Evolutionary conservation across 2,113 vertebrate genomes (phyloP).

Genomic region (Zosterops pallidus): DNA sequence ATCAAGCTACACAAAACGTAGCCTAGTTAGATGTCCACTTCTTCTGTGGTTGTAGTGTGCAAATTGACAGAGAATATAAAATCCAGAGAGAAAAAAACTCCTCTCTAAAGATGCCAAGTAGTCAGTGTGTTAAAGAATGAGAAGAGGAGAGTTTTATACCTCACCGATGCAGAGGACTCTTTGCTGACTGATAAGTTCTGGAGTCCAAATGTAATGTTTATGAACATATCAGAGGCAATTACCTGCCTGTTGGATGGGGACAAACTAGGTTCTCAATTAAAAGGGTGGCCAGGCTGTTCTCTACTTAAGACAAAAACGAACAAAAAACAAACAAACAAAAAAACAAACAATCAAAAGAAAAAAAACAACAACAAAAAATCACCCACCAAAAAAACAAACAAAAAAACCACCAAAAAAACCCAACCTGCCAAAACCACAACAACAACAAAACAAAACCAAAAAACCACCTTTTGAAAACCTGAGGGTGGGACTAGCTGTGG

Average conservation of each 20-base stretch:
- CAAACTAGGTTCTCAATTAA: not conserved
- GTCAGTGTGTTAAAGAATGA: not conserved
- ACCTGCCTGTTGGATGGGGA: not conserved
- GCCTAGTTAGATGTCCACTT: not conserved
- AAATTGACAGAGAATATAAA: not conserved
- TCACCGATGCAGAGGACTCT: not conserved
- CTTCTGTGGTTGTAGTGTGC: not conserved
- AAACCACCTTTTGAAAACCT: not conserved
- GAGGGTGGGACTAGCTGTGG: not conserved
- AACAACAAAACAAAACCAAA: too few relatives aligned
- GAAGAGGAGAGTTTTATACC: not conserved
- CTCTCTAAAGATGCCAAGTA: not conserved
- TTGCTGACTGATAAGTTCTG: not conserved
- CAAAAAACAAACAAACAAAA: too few relatives aligned
- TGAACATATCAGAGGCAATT: not conserved
- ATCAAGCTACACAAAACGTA: not conserved
- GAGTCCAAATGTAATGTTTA: not conserved
- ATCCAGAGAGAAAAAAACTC: not conserved
- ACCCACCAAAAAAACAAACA: not conserved
- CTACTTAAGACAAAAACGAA: not conserved
- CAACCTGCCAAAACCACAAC: too few relatives aligned
- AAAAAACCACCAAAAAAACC: too few relatives aligned
- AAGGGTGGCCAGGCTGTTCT: not conserved
- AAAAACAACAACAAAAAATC: too few relatives aligned
- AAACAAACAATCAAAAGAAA: too few relatives aligned